These are phyloP conservation scores for Cnemophilus loriae DNA, from an alignment of 2,113 vertebrate species.

Conservation along the genomic window DNA sequence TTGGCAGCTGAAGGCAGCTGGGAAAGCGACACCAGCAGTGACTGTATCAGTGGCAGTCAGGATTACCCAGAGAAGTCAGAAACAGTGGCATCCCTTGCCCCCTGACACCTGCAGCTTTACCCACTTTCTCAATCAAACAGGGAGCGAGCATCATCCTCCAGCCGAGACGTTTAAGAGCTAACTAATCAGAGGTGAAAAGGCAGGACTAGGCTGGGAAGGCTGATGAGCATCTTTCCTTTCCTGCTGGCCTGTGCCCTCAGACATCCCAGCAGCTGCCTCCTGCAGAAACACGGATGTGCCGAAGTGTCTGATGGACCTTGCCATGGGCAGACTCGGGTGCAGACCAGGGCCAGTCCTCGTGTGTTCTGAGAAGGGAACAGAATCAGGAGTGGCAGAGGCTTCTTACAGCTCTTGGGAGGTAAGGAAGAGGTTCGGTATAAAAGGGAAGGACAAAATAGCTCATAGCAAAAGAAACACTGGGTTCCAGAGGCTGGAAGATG, in stretches of 20 bases:
- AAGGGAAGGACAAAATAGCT: background rate
- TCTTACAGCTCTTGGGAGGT: background rate
- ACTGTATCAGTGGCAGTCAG: background rate
- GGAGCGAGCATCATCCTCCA: background rate
- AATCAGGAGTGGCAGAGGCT: background rate
- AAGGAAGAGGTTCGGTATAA: background rate
- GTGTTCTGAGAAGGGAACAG: background rate
- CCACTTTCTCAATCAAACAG: background rate
- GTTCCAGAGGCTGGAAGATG: background rate
- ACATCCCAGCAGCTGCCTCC: background rate
- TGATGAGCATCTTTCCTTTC: background rate
- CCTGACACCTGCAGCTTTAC: background rate
- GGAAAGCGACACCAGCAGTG: background rate
- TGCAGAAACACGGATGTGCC: background rate
- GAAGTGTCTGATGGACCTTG: background rate
- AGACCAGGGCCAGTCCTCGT: background rate
- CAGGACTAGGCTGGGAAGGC: background rate
- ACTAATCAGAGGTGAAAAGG: constrained; percentile 1
- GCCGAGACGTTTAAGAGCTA: background rate
- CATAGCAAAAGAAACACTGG: background rate
- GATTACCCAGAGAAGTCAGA: background rate
- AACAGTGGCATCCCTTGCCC: background rate
- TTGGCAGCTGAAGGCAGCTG: background rate
- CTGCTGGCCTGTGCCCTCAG: background rate
- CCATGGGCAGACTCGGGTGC: background rate